Evolutionary conservation across 2,888 invertebrate genomes (phyloP), one percentile per base, ranked within the genome.

Genomic region (Dimorphilus gyrociliatus): DNA sequence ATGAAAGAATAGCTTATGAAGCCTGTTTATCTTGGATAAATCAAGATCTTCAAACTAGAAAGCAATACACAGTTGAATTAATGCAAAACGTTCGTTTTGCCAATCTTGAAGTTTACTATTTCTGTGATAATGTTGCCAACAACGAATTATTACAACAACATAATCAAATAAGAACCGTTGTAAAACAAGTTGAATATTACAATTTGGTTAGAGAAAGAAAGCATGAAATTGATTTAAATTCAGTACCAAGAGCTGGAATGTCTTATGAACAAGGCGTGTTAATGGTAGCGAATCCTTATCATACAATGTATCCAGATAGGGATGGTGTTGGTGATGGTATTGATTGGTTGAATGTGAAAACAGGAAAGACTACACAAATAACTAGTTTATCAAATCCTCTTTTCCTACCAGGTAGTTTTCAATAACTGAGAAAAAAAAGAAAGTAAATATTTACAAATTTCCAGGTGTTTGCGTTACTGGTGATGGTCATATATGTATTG

Each of bases 261-360:
- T 15, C 30, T 1, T 47, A 52, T 34, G 50, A 49, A 28, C 37
- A 54, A 3, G 54, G 50, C 6, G 50, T 56, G 4, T 47, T 58
- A 42, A 54, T 57, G 24, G 46, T 58, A 12, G 56, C 57, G 12
- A 58, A 58, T 33, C 57, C 57, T 0, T 55, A 58, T 37, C n/a
- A n/a, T n/a, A n/a, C n/a, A n/a, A n/a, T n/a, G n/a, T n/a, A n/a
- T n/a, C 49, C 52, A 2, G 28, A 16, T 10, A 55, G 56, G 30
- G 57, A 58, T 27, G 41, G 45, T 1, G 37, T 45, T 19, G 49
- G 49, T 39, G 55, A 55, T 40, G 48, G 49, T 28, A 54, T 58
- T 46, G 56, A 58, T 36, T 42, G 53, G 35, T 32, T 58, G 30
- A 37, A 53, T 31, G 56, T 55, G 2, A 45, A 44, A 18, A 46